These are phyloP conservation scores for Poecilus cupreus DNA, from an alignment of 2,888 invertebrate genomes.

Conservation along the genomic window DNA sequence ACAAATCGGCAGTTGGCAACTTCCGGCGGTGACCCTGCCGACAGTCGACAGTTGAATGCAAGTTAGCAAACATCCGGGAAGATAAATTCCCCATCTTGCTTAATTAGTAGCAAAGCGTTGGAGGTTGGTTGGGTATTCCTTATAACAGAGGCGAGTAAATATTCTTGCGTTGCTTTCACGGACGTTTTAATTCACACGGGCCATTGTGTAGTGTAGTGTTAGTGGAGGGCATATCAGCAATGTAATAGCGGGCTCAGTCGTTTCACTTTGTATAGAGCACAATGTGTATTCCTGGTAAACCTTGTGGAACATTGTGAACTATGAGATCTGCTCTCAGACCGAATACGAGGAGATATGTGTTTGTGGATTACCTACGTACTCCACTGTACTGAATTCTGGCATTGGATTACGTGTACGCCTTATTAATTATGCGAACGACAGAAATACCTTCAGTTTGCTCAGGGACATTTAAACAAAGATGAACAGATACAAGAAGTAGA, in stretches of 20 bases:
- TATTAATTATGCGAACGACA: not conserved
- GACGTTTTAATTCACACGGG: not conserved
- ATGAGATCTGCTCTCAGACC: not conserved
- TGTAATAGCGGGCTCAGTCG: not conserved
- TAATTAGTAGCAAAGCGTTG: constrained; percentile 22
- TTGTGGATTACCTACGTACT: not conserved
- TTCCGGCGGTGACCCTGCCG: not conserved
- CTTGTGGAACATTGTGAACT: not conserved
- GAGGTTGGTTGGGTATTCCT: not conserved
- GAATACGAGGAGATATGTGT: not conserved
- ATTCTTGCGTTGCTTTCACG: constrained; percentile 11
- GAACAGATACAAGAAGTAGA: no score
- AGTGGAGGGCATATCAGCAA: constrained; percentile 19
- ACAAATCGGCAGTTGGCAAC: constrained; percentile 16
- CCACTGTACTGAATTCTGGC: not conserved
- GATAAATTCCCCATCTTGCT: constrained; percentile 40
- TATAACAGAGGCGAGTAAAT: not conserved
- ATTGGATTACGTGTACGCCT: not conserved
- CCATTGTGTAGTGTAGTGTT: constrained; percentile 4
- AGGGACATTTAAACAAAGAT: no score
- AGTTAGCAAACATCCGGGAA: constrained; percentile 24
- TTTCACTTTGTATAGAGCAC: not conserved
- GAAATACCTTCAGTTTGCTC: no score
- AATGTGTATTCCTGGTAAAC: constrained; percentile 4
- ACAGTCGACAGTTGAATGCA: constrained; percentile 1